Conservation (phyloP, 2,888 invertebrate species). For the Cephus spinipes region DNA sequence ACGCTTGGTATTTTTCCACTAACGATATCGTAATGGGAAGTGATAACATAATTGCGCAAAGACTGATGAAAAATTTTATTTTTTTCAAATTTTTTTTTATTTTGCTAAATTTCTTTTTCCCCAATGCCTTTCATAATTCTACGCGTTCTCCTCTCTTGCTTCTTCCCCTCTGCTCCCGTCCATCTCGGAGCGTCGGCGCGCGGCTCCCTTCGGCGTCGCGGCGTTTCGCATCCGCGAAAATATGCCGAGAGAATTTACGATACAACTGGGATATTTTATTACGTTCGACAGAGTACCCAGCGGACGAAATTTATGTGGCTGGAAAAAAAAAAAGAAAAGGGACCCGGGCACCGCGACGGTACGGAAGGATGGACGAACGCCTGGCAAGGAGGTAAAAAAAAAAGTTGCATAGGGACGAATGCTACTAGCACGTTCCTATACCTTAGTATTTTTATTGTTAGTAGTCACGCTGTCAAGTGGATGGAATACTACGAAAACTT, state of each 20-base stretch:
- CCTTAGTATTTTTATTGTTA: not conserved
- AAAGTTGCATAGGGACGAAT: not conserved
- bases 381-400: slow-evolving; percentile 29
- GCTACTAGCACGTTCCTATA: not conserved
- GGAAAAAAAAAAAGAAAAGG: slow-evolving; percentile 1
- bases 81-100: not conserved
- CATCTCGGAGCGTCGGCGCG: not conserved
- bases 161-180: slow-evolving; percentile 12
- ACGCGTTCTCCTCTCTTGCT: not conserved
- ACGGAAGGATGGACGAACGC: slow-evolving; percentile 33
- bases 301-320: slow-evolving; percentile 53
- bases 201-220: not conserved
- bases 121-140: not conserved
- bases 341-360: not conserved
- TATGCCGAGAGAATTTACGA: slow-evolving; percentile 57
- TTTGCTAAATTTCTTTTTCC: slow-evolving; percentile 22
- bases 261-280: slow-evolving; percentile 58
- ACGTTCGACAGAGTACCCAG: slow-evolving; percentile 56
- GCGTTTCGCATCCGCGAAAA: slow-evolving; percentile 44
- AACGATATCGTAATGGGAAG: not conserved
- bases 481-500: not conserved
- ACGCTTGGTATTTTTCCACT: not conserved
- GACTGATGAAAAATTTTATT: slow-evolving; percentile 25
- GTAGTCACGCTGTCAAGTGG: not conserved
- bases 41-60: not conserved